These are phyloP conservation scores for Myopa tessellatipennis DNA, from an alignment of 2,888 invertebrate species.

Conservation along the genomic window DNA sequence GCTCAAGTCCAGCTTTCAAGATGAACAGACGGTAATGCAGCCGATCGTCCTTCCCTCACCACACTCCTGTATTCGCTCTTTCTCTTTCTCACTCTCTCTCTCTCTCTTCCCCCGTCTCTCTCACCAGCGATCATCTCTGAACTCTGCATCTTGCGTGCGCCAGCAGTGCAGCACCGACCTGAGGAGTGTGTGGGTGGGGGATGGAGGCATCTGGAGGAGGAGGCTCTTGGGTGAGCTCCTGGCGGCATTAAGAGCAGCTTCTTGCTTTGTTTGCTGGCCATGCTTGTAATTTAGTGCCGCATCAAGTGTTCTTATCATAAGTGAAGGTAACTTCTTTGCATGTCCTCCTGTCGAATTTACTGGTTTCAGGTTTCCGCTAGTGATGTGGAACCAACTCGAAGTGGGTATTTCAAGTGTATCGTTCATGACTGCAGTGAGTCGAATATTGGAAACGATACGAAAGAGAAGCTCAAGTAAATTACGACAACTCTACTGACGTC, in stretches of 20 bases:
- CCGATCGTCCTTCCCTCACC: too few relatives aligned
- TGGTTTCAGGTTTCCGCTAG: slow-evolving; percentile 13
- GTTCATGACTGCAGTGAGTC: too few relatives aligned
- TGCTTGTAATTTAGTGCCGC: slow-evolving; percentile 22
- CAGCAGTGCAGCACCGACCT: background rate
- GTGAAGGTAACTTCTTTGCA: slow-evolving; percentile 18
- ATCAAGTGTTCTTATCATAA: slow-evolving; percentile 23
- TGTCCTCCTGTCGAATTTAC: background rate
- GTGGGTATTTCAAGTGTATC: too few relatives aligned
- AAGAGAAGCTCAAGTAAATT: too few relatives aligned
- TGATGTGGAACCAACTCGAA: background rate
- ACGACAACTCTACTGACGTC: too few relatives aligned
- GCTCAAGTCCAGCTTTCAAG: slow-evolving; percentile 8
- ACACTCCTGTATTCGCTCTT: too few relatives aligned
- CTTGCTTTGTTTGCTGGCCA: slow-evolving; percentile 11
- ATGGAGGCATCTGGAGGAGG: too few relatives aligned
- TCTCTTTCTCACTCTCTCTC: too few relatives aligned
- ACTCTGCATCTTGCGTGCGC: background rate
- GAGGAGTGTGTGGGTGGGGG: background rate
- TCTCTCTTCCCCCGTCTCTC: too few relatives aligned
- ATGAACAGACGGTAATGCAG: background rate
- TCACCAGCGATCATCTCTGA: too few relatives aligned
- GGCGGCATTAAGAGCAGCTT: background rate
- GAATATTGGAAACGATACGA: too few relatives aligned
- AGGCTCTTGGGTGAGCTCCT: background rate